These are phyloP conservation scores for Drosophila histrio DNA, from an alignment of 2,888 invertebrate genomes.

Conservation along the genomic window DNA sequence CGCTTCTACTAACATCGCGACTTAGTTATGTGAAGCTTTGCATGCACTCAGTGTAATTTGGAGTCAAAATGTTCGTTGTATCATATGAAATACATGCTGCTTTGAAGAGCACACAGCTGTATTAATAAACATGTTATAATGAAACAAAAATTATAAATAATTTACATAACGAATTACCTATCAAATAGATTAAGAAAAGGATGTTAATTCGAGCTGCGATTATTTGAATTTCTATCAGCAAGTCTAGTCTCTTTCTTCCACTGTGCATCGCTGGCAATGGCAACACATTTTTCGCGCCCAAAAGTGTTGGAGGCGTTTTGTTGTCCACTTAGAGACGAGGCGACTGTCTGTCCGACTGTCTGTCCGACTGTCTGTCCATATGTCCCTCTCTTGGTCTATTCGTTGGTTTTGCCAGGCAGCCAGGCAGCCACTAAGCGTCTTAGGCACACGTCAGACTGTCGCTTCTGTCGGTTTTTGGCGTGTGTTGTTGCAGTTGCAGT, in stretches of 20 bases:
- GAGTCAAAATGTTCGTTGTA: too few species aligned
- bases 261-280: conserved; percentile 50
- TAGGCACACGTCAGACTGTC: conserved; percentile 77
- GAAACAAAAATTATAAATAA: too few species aligned
- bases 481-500: conserved; percentile 50
- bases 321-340: conserved; percentile 75
- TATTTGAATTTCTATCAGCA: background rate
- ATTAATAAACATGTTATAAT: too few species aligned
- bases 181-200: too few species aligned
- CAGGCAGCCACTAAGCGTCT: conserved; percentile 72
- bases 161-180: too few species aligned
- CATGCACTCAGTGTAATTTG: too few species aligned
- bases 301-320: conserved; percentile 80
- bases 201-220: too few species aligned
- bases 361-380: conserved; percentile 12
- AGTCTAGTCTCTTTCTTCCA: background rate
- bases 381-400: conserved; percentile 41
- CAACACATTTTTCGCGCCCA: conserved; percentile 78
- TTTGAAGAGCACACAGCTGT: too few species aligned
- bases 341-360: conserved; percentile 59
- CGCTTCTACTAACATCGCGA: too few species aligned
- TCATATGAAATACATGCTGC: too few species aligned
- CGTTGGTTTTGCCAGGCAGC: conserved; percentile 10
- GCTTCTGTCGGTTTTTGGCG: conserved; percentile 65
- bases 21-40: too few species aligned